Conservation (phyloP, 2,888 invertebrate species). For the Xylota sylvarum region DNA sequence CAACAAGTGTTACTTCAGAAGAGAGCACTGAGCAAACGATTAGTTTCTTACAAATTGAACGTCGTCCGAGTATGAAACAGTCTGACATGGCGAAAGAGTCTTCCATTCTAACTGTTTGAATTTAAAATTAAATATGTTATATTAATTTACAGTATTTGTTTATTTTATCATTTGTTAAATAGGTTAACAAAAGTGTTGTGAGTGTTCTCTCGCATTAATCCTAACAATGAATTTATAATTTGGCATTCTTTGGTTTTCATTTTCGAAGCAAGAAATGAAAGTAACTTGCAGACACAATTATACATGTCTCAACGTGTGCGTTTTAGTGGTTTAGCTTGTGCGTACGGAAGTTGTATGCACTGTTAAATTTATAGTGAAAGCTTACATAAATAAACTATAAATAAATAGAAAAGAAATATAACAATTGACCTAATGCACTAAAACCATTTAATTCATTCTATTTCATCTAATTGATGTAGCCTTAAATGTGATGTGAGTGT, state of each 20-base stretch:
- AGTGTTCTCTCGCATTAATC: too few species aligned
- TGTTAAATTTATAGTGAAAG: too few species aligned
- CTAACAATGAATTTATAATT: neutral
- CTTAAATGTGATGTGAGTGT: constrained; percentile 38
- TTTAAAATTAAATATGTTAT: constrained; percentile 2
- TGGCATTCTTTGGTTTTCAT: neutral
- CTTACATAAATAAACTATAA: neutral
- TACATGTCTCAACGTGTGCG: too few species aligned
- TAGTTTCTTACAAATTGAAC: constrained; percentile 76
- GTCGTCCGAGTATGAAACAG: constrained; percentile 79
- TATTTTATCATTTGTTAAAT: neutral
- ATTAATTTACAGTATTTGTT: neutral
- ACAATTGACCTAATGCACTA: neutral
- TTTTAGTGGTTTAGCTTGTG: too few species aligned
- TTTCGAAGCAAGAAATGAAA: neutral
- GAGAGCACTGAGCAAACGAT: constrained; percentile 62
- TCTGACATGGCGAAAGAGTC: constrained; percentile 81
- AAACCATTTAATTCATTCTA: neutral
- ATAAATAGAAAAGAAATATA: neutral
- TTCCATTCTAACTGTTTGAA: constrained; percentile 79
- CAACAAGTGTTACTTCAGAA: constrained; percentile 86
- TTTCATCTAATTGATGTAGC: constrained; percentile 29
- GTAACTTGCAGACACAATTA: too few species aligned
- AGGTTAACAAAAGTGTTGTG: too few species aligned
- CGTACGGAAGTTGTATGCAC: too few species aligned